phyloP scores from a whole-genome alignment of 2,888 invertebrate species.

The Ptychoptera albimana region DNA sequence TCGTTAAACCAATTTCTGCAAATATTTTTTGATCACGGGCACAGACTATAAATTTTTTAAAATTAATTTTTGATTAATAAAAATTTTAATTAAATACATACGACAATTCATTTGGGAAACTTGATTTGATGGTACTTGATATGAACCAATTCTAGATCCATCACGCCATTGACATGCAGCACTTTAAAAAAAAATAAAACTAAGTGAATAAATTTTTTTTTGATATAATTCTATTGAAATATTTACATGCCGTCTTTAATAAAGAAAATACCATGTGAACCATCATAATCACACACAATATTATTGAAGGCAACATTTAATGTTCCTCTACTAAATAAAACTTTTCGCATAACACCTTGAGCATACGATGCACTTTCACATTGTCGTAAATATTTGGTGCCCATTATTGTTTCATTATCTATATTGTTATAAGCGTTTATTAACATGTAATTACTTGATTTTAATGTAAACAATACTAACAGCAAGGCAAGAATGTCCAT shows the following conservation, averaged over 20 bases:
- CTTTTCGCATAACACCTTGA: constrained; percentile 32
- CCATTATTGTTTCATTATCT: constrained; percentile 33
- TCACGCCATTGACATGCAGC: constrained; percentile 45
- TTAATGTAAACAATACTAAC: constrained; percentile 31
- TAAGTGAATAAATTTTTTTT: background rate
- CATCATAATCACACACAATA: constrained; percentile 47
- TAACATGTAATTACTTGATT: background rate
- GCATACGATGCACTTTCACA: constrained; percentile 50
- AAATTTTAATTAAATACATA: constrained; percentile 30
- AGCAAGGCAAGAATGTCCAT: constrained; percentile 45
- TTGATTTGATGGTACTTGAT: constrained; percentile 29
- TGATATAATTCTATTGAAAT: background rate
- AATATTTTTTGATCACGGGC: constrained; percentile 41
- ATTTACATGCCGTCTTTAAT: constrained; percentile 40
- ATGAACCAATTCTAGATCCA: constrained; percentile 37
- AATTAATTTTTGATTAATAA: background rate
- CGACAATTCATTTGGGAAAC: constrained; percentile 33
- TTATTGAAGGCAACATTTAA: constrained; percentile 34
- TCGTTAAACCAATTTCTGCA: constrained; percentile 32
- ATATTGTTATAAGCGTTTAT: too few species aligned
- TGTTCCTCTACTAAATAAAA: constrained; percentile 44
- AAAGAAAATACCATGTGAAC: constrained; percentile 41
- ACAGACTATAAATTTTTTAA: constrained; percentile 32
- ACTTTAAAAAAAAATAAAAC: constrained; percentile 23
- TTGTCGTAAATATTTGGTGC: constrained; percentile 42